Base-by-base conservation (phyloP, 2,888 invertebrate genomes). In the Capitulum mitella region DNA sequence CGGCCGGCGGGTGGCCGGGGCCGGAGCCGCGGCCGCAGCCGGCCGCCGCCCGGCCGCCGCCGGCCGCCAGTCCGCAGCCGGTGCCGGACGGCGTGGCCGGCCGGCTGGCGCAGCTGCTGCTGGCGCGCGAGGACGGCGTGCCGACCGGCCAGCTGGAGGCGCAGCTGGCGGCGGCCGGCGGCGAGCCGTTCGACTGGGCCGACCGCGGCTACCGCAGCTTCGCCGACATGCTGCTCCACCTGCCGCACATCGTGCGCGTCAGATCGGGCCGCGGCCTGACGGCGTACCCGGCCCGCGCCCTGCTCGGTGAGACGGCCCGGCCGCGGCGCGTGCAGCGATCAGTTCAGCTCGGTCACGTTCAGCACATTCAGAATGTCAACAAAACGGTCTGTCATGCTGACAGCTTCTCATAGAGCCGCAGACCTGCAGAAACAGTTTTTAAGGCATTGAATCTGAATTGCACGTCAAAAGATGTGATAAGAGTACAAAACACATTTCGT, bases 51-150 rank as follows among this genome's bases (percentile, higher is more conserved):
- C 34, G 16, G 64, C 32, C 16, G 32, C 2, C 61, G 29, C 5
- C 32, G n/a, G 3, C 32, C 5, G 34, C 10, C 61, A 32, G 61
- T 3, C 61, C 32, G 61, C n/a, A 58, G 58, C 58, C 58, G n/a
- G 64, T 64, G 64, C 64, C 64, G 64, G 34, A 12, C 34, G 1
- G 32, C 34, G 34, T 34, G 34, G 64, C 64, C 0, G 64, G 64
- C 16, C 32, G 34, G 14, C 34, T 64, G 64, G 64, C 64, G 32
- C 64, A 64, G 64, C 14, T 64, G 64, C 64, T 64, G 64, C 64
- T 64, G 16, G 12, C 12, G 16, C 34, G n/a, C 3, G 16, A 12
- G 26, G 64, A 34, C 34, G 64, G 64, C 19, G 16, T 64, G 64
- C 34, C 64, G 14, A 8, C 19, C 32, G 34, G 14, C 3, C 32